Base-by-base conservation (phyloP, 2,113 vertebrate species). In the Labeo rohita region DNA sequence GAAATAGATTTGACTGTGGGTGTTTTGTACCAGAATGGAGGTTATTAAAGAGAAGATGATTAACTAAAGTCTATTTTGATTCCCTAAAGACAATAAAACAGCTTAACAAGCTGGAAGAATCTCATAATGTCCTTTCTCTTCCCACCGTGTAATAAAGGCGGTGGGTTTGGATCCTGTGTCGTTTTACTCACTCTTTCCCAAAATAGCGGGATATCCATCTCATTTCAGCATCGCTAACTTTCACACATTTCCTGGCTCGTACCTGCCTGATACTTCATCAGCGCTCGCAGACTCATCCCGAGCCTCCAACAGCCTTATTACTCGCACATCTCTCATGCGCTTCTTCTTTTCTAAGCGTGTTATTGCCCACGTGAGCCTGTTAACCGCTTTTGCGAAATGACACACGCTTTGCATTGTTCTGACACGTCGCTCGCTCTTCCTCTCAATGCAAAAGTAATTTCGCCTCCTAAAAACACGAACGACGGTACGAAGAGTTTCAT, bases 101-200 rank as follows among this genome's bases (percentile, higher is more conserved):
- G 70, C n/a, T 43, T 8, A 70, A 4, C 6, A 39, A 39, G 65
- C 65, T 8, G 2, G 12, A 4, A 8, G 16, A 21, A 16, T 43
- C 18, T 83, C 45, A 34, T 34, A 34, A 1, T 7, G 47, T 84
- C 36, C n/a, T 15, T 7, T 15, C 13, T 8, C 15, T 28, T 18
- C 72, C 45, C 47, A 65, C 66, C 80, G n/a, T 13, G 2, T 91
- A 93, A 92, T 91, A 90, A 91, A 92, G 83, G 88, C 88, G 74
- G 90, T 89, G 91, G 89, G 89, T 77, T 89, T 87, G 72, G 89
- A 91, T 90, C 89, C 81, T 87, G 78, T 90, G 88, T 91, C 89
- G 47, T 90, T 85, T 89, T 90, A 90, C 84, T 90, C 90, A 90
- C 77, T 6, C 1, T 0, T 50, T 89, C 87, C 90, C 63, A 21